Conservation (phyloP, 2,888 invertebrate species). For the Miltochrista miniata region DNA sequence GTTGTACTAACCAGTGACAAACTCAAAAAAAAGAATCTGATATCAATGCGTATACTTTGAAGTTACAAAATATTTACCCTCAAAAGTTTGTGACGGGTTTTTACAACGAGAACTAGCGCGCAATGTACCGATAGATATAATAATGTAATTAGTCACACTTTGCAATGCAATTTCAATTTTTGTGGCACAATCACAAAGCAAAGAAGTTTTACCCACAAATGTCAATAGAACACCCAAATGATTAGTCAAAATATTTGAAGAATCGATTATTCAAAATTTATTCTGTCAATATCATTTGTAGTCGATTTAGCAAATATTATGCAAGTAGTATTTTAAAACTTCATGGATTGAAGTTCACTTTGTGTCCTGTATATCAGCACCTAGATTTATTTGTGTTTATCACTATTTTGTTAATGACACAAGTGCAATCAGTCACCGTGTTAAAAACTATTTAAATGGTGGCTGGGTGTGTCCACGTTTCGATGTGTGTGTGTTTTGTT, state of each 20-base stretch:
- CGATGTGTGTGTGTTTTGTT: conserved; percentile 77
- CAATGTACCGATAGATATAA: conserved; percentile 12
- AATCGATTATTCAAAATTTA: conserved; percentile 16
- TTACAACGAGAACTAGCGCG: conserved; percentile 16
- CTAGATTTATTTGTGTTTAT: conserved; percentile 18
- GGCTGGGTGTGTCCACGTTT: conserved; percentile 64
- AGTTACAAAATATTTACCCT: not conserved
- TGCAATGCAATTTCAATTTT: conserved; percentile 32
- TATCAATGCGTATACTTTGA: too few relatives aligned
- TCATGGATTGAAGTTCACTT: conserved; percentile 14
- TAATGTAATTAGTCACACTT: conserved; percentile 25
- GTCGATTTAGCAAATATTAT: conserved; percentile 29
- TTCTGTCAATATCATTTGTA: not conserved
- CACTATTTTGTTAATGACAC: conserved; percentile 24
- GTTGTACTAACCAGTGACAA: conserved; percentile 22
- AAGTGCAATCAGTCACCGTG: conserved; percentile 32
- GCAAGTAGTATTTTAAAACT: conserved; percentile 3
- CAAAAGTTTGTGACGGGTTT: conserved; percentile 23
- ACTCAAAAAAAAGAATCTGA: not conserved
- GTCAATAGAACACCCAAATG: conserved; percentile 5
- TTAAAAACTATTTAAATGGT: conserved; percentile 42
- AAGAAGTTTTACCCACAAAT: conserved; percentile 11
- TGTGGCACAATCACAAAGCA: conserved; percentile 30
- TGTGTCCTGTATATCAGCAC: conserved; percentile 33
- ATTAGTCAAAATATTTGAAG: conserved; percentile 20